Conservation (phyloP, 2,113 vertebrate genomes). For the Lipophrys pholis region DNA sequence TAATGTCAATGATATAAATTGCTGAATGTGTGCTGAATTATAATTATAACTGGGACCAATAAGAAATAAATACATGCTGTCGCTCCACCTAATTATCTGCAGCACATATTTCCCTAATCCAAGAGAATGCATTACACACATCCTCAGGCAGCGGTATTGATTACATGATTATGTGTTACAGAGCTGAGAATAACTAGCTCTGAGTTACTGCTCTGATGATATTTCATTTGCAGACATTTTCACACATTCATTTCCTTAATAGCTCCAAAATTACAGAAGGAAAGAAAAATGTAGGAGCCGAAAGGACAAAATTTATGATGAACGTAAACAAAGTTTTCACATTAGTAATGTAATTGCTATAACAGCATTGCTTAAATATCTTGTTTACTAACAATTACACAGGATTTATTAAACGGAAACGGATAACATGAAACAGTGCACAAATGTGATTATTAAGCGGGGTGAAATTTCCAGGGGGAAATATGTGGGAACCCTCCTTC, state of each 20-base stretch:
- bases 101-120: constrained; percentile 76
- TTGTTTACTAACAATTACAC: constrained; percentile 33
- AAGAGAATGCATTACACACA: constrained; percentile 58
- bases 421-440: constrained; percentile 21
- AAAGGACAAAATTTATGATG: constrained; percentile 22
- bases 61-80: constrained; percentile 75
- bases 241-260: constrained; percentile 52
- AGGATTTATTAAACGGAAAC: constrained; percentile 29
- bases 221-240: constrained; percentile 54
- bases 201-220: constrained; percentile 69
- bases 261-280: constrained; percentile 45
- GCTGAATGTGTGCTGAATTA: constrained; percentile 54
- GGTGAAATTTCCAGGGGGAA: not conserved
- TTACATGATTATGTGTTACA: constrained; percentile 68
- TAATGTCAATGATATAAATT: constrained; percentile 69
- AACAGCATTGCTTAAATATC: constrained; percentile 20
- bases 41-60: constrained; percentile 56
- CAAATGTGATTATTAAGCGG: constrained; percentile 13
- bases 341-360: constrained; percentile 39
- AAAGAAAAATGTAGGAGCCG: constrained; percentile 30
- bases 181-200: constrained; percentile 61
- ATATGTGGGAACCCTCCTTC: too few species aligned
- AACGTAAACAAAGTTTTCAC: constrained; percentile 32
- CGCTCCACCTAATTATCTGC: constrained; percentile 73
- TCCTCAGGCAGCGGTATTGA: constrained; percentile 72